Conservation (phyloP, 2,113 vertebrate genomes). For the Dryoscopus gambensis region DNA sequence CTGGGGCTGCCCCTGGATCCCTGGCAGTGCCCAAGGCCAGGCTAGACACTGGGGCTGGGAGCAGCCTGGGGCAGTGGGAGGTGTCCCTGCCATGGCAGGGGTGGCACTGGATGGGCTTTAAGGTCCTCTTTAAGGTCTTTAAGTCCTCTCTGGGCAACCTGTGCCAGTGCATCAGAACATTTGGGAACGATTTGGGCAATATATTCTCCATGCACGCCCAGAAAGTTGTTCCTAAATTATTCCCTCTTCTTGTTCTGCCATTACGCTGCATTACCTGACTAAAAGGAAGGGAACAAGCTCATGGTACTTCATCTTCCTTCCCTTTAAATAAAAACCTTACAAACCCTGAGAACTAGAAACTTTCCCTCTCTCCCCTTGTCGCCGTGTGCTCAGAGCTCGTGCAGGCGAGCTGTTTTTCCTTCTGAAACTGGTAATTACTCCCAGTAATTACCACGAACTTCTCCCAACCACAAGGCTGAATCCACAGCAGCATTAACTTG, state of each 20-base stretch:
- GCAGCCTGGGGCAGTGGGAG: not conserved
- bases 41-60: not conserved
- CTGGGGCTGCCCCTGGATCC: not conserved
- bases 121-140: not conserved
- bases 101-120: fast-evolving
- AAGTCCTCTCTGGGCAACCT: not conserved
- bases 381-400: not conserved
- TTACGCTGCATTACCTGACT: not conserved
- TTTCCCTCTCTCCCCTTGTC: not conserved
- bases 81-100: not conserved
- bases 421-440: not conserved
- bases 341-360: not conserved
- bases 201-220: fast-evolving
- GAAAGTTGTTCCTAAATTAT: not conserved
- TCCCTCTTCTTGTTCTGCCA: not conserved
- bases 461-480: not conserved
- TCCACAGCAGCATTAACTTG: not conserved
- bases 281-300: not conserved
- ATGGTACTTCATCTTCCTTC: not conserved
- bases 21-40: not conserved
- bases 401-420: not conserved
- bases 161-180: too few species aligned
- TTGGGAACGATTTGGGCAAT: not conserved
- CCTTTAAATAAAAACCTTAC: not conserved
- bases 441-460: not conserved